phyloP scores from a whole-genome alignment of 2,888 invertebrate genomes.

The Achlya flavicornis region DNA sequence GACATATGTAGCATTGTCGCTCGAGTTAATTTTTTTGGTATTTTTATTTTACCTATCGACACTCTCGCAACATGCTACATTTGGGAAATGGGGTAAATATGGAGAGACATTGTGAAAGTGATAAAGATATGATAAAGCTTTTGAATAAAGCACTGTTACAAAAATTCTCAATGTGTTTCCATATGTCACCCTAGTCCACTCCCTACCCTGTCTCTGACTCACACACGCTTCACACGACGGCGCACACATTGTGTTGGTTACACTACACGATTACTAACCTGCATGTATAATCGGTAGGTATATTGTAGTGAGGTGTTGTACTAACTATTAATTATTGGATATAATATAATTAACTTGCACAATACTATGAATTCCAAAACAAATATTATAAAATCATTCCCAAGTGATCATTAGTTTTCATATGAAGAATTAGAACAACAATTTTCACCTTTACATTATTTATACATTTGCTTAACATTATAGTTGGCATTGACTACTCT shows the following conservation, averaged over 20 bases:
- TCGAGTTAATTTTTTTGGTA: slow-evolving; percentile 74
- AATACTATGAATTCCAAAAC: not conserved
- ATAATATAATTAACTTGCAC: not conserved
- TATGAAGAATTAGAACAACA: too few relatives aligned
- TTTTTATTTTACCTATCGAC: slow-evolving; percentile 72
- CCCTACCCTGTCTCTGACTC: slow-evolving; percentile 50
- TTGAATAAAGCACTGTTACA: slow-evolving; percentile 88
- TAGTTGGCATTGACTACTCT: not conserved
- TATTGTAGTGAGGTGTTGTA: too few relatives aligned
- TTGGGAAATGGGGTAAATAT: slow-evolving; percentile 87
- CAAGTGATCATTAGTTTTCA: too few relatives aligned
- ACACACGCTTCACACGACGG: slow-evolving; percentile 33
- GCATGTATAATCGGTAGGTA: not conserved
- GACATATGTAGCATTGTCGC: slow-evolving; percentile 84
- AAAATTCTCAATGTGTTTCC: slow-evolving; percentile 88
- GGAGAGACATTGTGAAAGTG: slow-evolving; percentile 87
- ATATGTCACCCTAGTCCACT: slow-evolving; percentile 78
- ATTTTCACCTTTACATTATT: too few relatives aligned
- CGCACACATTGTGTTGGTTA: slow-evolving; percentile 26
- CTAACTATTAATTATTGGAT: not conserved
- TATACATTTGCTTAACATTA: too few relatives aligned
- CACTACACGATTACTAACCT: slow-evolving; percentile 24
- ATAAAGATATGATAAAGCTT: slow-evolving; percentile 84
- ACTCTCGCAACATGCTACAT: slow-evolving; percentile 83
- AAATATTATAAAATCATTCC: too few relatives aligned